Conservation (phyloP, 2,797 vertebrate genomes). For the Lepilemur ruficaudatus region DNA sequence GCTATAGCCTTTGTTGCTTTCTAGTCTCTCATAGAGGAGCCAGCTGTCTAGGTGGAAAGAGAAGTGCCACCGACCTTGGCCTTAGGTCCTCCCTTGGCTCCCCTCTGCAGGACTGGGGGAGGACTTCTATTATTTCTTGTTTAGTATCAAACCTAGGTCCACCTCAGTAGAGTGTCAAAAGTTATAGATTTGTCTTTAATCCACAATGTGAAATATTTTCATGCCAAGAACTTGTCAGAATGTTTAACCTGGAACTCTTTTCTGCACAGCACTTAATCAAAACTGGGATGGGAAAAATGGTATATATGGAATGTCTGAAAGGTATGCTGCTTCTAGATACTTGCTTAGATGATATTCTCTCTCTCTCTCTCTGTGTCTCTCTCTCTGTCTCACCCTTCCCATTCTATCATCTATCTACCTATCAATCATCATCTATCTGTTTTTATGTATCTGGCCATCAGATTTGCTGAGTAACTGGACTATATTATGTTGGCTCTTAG, state of each 20-base stretch:
- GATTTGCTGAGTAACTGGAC: background rate
- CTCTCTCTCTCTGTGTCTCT: background rate
- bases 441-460: background rate
- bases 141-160: background rate
- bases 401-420: background rate
- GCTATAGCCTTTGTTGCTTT: background rate
- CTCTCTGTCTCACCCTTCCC: too few species aligned
- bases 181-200: slow-evolving; percentile 32
- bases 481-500: background rate
- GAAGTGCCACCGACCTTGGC: background rate
- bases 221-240: slow-evolving; percentile 23
- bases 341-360: background rate
- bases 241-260: slow-evolving; percentile 43
- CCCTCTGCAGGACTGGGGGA: background rate
- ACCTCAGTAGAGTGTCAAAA: background rate
- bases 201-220: background rate
- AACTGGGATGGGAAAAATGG: background rate
- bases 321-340: background rate
- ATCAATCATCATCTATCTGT: background rate
- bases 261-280: background rate
- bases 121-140: background rate
- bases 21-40: background rate
- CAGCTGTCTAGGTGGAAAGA: background rate
- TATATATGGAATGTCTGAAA: background rate
- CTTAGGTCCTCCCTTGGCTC: background rate